A percentile compares a stretch with the other conserved stretches of the same genome.
These are phyloP conservation scores for Drosophila falleni DNA, from an alignment of 2,888 invertebrate species.

Conservation along the genomic window DNA sequence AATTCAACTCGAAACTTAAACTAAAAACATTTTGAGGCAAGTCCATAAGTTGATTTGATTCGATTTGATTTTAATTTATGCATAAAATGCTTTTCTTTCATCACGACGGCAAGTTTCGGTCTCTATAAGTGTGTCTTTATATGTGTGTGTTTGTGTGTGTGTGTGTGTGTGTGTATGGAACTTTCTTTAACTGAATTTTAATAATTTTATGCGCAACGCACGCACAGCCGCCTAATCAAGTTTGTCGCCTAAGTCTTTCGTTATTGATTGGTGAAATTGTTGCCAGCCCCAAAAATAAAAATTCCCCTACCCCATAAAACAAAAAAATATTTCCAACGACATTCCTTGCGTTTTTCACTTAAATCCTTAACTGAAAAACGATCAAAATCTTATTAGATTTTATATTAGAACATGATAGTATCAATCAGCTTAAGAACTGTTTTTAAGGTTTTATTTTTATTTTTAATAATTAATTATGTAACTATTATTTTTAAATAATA, in stretches of 20 bases:
- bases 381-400: neutral
- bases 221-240: constrained; percentile 77
- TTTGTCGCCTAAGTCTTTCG: constrained; percentile 81
- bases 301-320: neutral
- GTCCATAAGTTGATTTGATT: constrained; percentile 77
- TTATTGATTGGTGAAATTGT: constrained; percentile 82
- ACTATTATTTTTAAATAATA: too few relatives aligned
- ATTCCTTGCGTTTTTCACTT: neutral
- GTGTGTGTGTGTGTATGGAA: constrained; percentile 47
- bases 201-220: constrained; percentile 80
- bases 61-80: constrained; percentile 81
- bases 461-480: too few relatives aligned
- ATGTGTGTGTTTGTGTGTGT: constrained; percentile 30
- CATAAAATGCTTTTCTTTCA: constrained; percentile 82
- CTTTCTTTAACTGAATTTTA: constrained; percentile 82
- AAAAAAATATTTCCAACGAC: neutral
- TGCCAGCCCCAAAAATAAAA: constrained; percentile 27
- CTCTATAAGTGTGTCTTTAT: constrained; percentile 14
- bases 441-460: too few relatives aligned
- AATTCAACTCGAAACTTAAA: constrained; percentile 7
- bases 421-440: too few relatives aligned
- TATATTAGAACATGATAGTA: too few relatives aligned
- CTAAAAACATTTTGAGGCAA: constrained; percentile 36
- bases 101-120: constrained; percentile 62
- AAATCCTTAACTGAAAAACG: neutral